Evolutionary conservation across 2,888 invertebrate genomes (phyloP), one percentile per base, ranked within the genome.

Genomic region (Kryphioiulus occultus): DNA sequence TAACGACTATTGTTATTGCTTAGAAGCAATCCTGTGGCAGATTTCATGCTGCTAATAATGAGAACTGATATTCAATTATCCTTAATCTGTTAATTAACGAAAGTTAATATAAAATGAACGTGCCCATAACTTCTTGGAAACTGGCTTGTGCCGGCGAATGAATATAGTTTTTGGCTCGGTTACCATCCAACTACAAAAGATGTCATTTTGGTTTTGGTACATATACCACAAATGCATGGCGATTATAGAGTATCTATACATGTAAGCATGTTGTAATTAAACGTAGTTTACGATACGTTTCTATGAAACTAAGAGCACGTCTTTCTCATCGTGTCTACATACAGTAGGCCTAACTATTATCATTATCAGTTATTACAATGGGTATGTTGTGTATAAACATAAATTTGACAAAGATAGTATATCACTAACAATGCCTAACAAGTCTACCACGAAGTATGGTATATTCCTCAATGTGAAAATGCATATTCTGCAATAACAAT

Each of bases 41-140:
- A 59, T 59, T 59, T 59, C 59, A 59, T 59, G 59, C 9, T 59
- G 22, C 59, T 59, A n/a, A 59, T 59, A 59, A 59, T 59, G 59
- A 22, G 59, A 59, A 59, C 59, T 59, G 59, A 59, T 59, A 59
- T 59, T 59, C 59, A 59, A 59, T 59, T 59, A 59, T 59, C 59
- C 22, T 59, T 59, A 59, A 59, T 59, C 22, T 59, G 59, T 59
- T 59, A 59, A 59, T 59, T 59, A 59, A 22, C 59, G 19, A 59
- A 59, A 59, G 59, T 59, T 59, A 59, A 59, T 59, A 59, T n/a
- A 59, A 59, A 59, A 59, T n/a, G 53, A 53, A 53, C 53, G 53
- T 53, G 53, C 53, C 0, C 59, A 59, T 59, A 7, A 7, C 22
- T 59, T 9, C 59, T 59, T 59, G 10, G 53, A 59, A 59, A 22